Evolutionary conservation across 2,888 invertebrate genomes (phyloP), one percentile per base, ranked within the genome.

Genomic region (Cistogaster globosa): DNA sequence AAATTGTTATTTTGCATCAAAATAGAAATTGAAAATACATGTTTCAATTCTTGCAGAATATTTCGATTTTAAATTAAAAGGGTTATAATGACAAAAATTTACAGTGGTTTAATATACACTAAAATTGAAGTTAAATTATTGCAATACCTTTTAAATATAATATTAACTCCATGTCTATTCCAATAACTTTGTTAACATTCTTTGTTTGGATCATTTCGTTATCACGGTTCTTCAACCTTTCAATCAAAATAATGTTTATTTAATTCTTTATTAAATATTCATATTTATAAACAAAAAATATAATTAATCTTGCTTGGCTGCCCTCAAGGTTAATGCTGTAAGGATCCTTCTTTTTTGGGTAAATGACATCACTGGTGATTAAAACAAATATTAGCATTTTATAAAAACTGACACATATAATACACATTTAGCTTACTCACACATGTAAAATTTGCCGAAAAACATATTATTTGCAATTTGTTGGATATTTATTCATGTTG

Each of bases 291-390:
- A 12, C 2, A 12, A 42, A 12, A 58, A 42, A 58, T 48, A 12
- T 53, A 55, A 42, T 22, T 51, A 42, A n/a, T 55, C 26, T 60
- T 38, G 18, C 14, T 53, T 42, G n/a, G 0, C 9, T 42, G 55
- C 9, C 12, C 18, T 45, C 74, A 75, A 63, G 74, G 74, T 75
- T 55, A 55, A 20, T 75, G 42, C 53, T 53, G 11, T 42, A 26
- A 11, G n/a, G n/a, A n/a, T n/a, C 53, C 12, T 26, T 38, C 51
- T 12, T 5, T 22, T 42, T 38, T 38, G 12, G 38, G 32, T 14
- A 53, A 62, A 53, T 69, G 51, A 55, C 69, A 62, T 53, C 2
- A 16, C 68, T 51, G 51, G 22, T n/a, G 42, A 60, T 53, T 53
- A 53, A 62, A 16, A 68, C 38, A 20, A 32, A 42, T 12, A 20